These are phyloP conservation scores for Entomobrya proxima DNA, from an alignment of 2,888 invertebrate genomes.

Conservation along the genomic window DNA sequence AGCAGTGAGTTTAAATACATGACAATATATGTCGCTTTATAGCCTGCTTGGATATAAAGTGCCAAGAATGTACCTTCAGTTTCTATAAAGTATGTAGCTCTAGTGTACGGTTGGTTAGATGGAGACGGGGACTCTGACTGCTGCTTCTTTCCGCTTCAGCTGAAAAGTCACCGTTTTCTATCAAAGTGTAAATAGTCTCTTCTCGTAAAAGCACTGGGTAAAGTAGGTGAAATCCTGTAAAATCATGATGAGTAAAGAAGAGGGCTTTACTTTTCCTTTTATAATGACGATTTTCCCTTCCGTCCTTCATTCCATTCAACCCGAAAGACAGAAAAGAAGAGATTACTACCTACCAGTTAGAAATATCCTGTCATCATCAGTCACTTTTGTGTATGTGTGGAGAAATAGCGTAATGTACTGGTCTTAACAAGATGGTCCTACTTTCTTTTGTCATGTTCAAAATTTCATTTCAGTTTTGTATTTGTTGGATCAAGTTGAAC, in stretches of 20 bases:
- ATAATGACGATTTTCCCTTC: conserved; percentile 48
- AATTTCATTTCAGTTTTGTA: too few relatives aligned
- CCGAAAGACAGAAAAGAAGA: background rate
- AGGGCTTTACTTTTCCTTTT: conserved; percentile 53
- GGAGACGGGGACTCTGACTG: background rate
- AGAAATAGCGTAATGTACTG: background rate
- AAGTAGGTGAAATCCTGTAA: conserved; percentile 50
- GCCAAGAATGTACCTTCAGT: too few relatives aligned
- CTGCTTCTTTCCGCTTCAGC: conserved; percentile 41
- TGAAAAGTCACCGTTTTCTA: conserved; percentile 48
- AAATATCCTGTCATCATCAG: background rate
- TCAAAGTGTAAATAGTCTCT: conserved; percentile 51
- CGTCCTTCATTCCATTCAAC: conserved; percentile 13
- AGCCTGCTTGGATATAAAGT: too few relatives aligned
- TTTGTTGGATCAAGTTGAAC: too few relatives aligned
- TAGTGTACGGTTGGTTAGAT: conserved; percentile 2
- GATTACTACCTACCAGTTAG: background rate
- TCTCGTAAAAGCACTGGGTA: conserved; percentile 30
- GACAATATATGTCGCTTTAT: background rate
- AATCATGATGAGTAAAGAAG: conserved; percentile 39
- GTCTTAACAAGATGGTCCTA: too few relatives aligned
- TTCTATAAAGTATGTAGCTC: too few relatives aligned
- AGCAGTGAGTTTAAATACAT: background rate
- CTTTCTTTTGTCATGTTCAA: too few relatives aligned
- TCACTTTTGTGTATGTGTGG: background rate